A percentile compares a stretch with the other conserved stretches of the same genome.
These are phyloP conservation scores for Actinostola sp. DNA, from an alignment of 92 coral and sea anemone species.

Conservation along the genomic window DNA sequence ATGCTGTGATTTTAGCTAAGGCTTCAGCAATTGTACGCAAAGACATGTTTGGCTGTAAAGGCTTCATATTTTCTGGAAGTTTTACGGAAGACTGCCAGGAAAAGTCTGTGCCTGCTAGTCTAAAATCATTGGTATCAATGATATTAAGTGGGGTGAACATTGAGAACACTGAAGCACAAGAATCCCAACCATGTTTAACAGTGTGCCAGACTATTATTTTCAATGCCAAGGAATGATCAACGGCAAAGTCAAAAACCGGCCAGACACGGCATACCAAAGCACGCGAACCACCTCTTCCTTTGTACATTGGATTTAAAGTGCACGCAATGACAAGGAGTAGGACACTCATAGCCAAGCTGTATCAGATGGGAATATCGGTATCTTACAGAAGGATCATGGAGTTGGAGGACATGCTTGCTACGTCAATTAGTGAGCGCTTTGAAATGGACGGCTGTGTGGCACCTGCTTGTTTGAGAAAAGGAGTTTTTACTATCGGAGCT, in stretches of 20 bases:
- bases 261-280: conserved; percentile 43
- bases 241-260: conserved; percentile 18
- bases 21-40: conserved; percentile 59
- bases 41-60: conserved; percentile 57
- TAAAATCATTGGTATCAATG: conserved; percentile 63
- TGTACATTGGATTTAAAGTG: conserved; percentile 53
- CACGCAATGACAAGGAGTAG: conserved; percentile 61
- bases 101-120: conserved; percentile 59
- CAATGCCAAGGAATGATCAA: conserved; percentile 45
- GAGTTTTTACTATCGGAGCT: conserved; percentile 55
- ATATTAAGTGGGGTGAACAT: conserved; percentile 58
- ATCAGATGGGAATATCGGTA: conserved; percentile 55
- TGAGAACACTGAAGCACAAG: conserved; percentile 58
- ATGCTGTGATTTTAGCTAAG: conserved; percentile 42
- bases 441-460: conserved; percentile 38
- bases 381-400: conserved; percentile 62
- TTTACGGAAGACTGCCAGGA: conserved; percentile 61
- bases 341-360: conserved; percentile 42
- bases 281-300: conserved; percentile 66
- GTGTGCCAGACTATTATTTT: conserved; percentile 64
- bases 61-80: conserved; percentile 62
- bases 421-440: conserved; percentile 49
- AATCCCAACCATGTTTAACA: conserved; percentile 68
- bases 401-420: conserved; percentile 52
- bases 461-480: conserved; percentile 46